These are phyloP conservation scores for Agrochola litura DNA, from an alignment of 2,888 invertebrate species.

Conservation along the genomic window DNA sequence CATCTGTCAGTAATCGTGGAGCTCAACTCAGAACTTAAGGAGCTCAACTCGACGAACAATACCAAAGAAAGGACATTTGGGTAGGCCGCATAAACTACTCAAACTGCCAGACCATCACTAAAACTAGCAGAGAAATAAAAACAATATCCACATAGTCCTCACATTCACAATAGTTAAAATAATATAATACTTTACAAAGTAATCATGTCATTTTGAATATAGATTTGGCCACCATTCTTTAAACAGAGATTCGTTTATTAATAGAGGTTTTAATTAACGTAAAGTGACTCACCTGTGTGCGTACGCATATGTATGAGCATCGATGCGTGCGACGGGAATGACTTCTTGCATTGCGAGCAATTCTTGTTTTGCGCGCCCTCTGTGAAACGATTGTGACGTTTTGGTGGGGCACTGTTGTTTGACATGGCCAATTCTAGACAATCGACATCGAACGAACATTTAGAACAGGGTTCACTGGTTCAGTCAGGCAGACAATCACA, in stretches of 20 bases:
- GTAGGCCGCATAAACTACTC: too few species aligned
- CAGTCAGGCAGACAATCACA: conserved; percentile 70
- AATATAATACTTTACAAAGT: too few species aligned
- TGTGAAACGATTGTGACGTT: conserved; percentile 91
- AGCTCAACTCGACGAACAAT: too few species aligned
- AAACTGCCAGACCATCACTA: too few species aligned
- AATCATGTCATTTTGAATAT: too few species aligned
- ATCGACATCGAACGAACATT: conserved; percentile 88
- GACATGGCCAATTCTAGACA: conserved; percentile 94
- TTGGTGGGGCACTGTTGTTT: conserved; percentile 93
- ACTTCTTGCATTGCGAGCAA: conserved; percentile 93
- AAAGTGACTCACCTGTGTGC: conserved; percentile 91
- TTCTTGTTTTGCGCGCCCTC: conserved; percentile 90
- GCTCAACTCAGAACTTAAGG: too few species aligned
- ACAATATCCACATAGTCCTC: too few species aligned
- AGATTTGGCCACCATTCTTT: too few species aligned
- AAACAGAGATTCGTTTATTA: background rate
- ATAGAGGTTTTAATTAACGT: background rate
- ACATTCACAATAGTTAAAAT: too few species aligned
- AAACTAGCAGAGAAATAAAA: too few species aligned
- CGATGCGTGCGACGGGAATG: conserved; percentile 94
- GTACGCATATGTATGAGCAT: conserved; percentile 95
- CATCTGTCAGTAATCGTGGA: too few species aligned
- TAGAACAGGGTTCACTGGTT: conserved; percentile 76
- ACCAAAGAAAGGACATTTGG: too few species aligned